Conservation (phyloP, 2,888 invertebrate genomes). For the Marronus borbonicus region DNA sequence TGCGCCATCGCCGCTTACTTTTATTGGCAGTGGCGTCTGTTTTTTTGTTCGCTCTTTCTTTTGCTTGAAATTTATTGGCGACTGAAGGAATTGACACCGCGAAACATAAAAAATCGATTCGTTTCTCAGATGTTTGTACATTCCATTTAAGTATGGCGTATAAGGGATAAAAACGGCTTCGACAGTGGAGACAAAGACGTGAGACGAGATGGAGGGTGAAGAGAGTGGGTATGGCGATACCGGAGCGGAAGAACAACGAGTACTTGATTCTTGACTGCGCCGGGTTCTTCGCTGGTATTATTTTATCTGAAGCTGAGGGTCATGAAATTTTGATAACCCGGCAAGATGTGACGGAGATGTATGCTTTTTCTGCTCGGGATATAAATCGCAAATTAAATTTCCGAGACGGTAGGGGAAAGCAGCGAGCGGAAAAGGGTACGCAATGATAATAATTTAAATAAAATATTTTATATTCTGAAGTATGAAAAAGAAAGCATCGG, state of each 20-base stretch:
- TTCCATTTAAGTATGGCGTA: constrained; percentile 25
- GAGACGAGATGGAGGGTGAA: neutral
- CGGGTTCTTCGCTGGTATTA: constrained; percentile 27
- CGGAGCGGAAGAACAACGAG: constrained; percentile 3
- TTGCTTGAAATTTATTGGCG: constrained; percentile 43
- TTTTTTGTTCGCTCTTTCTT: constrained; percentile 12
- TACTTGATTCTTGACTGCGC: constrained; percentile 1
- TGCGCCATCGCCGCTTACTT: constrained; percentile 26
- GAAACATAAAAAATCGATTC: constrained; percentile 44
- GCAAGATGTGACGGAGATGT: constrained; percentile 27
- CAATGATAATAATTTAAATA: constrained; percentile 42
- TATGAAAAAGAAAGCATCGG: constrained; percentile 14
- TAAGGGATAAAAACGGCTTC: neutral
- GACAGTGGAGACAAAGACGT: neutral
- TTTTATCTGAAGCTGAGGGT: constrained; percentile 31
- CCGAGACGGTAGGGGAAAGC: neutral
- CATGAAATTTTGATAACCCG: constrained; percentile 43
- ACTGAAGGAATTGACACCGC: constrained; percentile 49
- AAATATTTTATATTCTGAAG: constrained; percentile 37
- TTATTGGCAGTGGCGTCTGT: constrained; percentile 47
- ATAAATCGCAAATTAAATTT: constrained; percentile 46
- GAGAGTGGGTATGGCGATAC: neutral
- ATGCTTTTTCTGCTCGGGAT: constrained; percentile 20
- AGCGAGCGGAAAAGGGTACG: neutral
- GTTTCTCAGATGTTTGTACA: constrained; percentile 38